A percentile compares a stretch with the other conserved stretches of the same genome.
Evolutionary conservation across 2,888 invertebrate genomes (phyloP).

Genomic region (Andrena camellia): DNA sequence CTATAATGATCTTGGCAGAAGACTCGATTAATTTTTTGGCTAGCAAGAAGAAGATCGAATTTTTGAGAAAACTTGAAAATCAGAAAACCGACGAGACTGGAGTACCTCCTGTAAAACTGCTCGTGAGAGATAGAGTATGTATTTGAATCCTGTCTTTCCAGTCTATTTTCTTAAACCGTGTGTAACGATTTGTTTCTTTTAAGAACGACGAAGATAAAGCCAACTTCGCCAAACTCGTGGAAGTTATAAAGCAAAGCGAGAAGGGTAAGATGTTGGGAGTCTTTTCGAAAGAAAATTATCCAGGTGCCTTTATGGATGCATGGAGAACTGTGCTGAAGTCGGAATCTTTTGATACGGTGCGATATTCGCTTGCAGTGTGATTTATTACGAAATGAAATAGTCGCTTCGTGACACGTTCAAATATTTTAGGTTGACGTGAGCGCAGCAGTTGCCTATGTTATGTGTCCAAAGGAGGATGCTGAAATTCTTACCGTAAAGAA

Average conservation of each 20-base stretch:
- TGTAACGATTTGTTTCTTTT: slow-evolving; percentile 60
- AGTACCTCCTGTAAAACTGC: slow-evolving; percentile 93
- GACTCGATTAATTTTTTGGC: slow-evolving; percentile 95
- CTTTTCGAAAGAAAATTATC: slow-evolving; percentile 97
- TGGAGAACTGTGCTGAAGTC: slow-evolving; percentile 94
- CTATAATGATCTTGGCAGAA: slow-evolving; percentile 95
- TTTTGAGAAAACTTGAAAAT: slow-evolving; percentile 95
- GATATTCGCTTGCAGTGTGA: slow-evolving; percentile 32
- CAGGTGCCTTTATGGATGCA: slow-evolving; percentile 96
- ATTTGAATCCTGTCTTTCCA: neutral
- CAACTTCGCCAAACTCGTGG: slow-evolving; percentile 90
- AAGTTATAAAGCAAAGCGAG: slow-evolving; percentile 94
- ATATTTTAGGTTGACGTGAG: slow-evolving; percentile 91
- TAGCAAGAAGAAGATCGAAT: slow-evolving; percentile 99
- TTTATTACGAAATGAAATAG: neutral
- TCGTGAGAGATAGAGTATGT: slow-evolving; percentile 95
- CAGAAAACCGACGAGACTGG: slow-evolving; percentile 91
- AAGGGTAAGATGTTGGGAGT: slow-evolving; percentile 95
- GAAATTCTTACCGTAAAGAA: slow-evolving; percentile 96
- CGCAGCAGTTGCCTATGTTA: slow-evolving; percentile 92
- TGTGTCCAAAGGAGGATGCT: slow-evolving; percentile 97
- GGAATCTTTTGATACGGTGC: slow-evolving; percentile 92
- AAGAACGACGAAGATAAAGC: slow-evolving; percentile 95
- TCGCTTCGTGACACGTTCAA: neutral
- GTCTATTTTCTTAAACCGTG: neutral